Conservation (phyloP, 1,140 invertebrate genomes). For the Octopus bimaculoides region DNA sequence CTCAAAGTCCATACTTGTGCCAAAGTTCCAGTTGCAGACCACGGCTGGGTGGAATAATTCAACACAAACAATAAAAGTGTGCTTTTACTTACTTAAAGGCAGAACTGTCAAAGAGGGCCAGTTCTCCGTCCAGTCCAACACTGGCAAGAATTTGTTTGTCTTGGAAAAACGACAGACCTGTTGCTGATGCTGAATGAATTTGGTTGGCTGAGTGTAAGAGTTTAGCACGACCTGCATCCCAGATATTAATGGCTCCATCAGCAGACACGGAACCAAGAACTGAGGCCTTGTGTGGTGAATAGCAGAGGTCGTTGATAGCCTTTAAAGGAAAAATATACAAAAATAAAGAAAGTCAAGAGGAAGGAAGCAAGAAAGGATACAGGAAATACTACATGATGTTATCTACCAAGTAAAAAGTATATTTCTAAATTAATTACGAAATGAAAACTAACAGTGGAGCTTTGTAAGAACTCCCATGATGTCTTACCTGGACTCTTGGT, state of each 20-base stretch:
- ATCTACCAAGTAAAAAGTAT: too few relatives aligned
- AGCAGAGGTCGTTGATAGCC: constrained; percentile 52
- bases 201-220: constrained; percentile 45
- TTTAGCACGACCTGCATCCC: constrained; percentile 51
- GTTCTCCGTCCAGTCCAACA: constrained; percentile 50
- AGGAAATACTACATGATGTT: too few relatives aligned
- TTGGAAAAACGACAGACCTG: constrained; percentile 55
- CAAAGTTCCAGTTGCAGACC: too few relatives aligned
- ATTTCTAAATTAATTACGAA: too few relatives aligned
- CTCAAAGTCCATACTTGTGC: too few relatives aligned
- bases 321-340: constrained; percentile 17
- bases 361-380: too few relatives aligned
- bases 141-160: constrained; percentile 54
- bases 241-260: constrained; percentile 53
- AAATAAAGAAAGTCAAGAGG: too few relatives aligned
- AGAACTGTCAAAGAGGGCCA: background rate
- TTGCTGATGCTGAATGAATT: constrained; percentile 51
- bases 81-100: background rate
- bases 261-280: constrained; percentile 53
- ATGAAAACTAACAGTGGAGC: too few relatives aligned
- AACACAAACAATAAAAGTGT: too few relatives aligned
- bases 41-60: too few relatives aligned
- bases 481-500: constrained; percentile 45
- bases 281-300: constrained; percentile 48
- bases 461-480: too few relatives aligned